These are phyloP conservation scores for Typhlichthys eigenmanni DNA, from an alignment of 2,797 vertebrate genomes.

Conservation along the genomic window DNA sequence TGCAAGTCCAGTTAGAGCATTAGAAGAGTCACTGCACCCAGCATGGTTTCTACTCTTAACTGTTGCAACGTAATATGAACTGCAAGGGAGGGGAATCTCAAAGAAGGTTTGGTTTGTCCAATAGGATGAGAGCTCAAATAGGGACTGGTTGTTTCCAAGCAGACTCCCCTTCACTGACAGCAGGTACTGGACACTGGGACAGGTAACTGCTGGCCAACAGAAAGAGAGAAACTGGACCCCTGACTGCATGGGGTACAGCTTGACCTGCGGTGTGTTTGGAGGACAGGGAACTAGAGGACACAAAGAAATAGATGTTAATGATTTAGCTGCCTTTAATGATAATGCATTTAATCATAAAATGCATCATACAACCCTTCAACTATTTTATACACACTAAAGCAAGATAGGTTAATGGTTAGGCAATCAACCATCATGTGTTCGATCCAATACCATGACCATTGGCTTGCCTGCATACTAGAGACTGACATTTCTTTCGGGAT, in stretches of 20 bases:
- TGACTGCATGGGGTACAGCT: slow-evolving; percentile 47
- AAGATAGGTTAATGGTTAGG: not conserved
- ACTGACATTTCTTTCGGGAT: no score
- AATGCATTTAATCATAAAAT: not conserved
- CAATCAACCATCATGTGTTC: no score
- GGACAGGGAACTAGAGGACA: slow-evolving; percentile 73
- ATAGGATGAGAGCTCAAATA: slow-evolving; percentile 72
- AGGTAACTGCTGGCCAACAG: slow-evolving; percentile 65
- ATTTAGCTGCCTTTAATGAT: not conserved
- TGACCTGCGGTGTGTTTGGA: slow-evolving; percentile 57
- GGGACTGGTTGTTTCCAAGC: slow-evolving; percentile 53
- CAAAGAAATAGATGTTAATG: not conserved
- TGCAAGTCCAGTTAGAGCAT: slow-evolving; percentile 60
- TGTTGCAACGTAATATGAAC: slow-evolving; percentile 69
- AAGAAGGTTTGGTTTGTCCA: slow-evolving; percentile 71
- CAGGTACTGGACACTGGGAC: slow-evolving; percentile 61
- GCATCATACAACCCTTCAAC: not conserved
- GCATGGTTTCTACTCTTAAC: slow-evolving; percentile 68
- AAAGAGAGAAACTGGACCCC: slow-evolving; percentile 61
- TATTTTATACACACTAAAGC: not conserved
- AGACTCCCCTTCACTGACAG: slow-evolving; percentile 67
- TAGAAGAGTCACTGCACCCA: slow-evolving; percentile 60
- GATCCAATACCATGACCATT: no score
- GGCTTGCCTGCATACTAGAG: no score
- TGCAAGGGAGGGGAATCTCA: slow-evolving; percentile 77